Base-by-base conservation (phyloP, 1,140 invertebrate species). In the Drosophila serrata region DNA sequence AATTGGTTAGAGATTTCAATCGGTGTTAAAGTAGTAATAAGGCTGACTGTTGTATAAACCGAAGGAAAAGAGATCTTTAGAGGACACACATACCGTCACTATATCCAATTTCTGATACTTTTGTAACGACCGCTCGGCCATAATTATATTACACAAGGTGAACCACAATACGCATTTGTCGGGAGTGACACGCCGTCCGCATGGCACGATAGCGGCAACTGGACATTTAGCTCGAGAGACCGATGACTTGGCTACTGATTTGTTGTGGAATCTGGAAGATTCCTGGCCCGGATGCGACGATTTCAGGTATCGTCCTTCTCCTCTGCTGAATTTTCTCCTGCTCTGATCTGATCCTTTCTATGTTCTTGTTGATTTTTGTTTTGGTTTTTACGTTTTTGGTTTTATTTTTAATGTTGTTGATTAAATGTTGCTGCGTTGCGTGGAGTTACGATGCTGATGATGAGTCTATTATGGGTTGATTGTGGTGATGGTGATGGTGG, bases 111-210 rank as follows among this genome's bases (percentile, higher is more conserved):
- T 92, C 76, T 92, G 76, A 90, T 92, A 90, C 75, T 92, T 92
- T 84, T 78, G 80, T 85, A 92, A 92, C 90, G 87, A 92, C 91
- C 92, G 81, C 92, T 93, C 90, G 92, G 92, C 92, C 92, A 93
- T 93, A 93, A 91, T 92, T 92, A 91, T 92, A 84, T 92, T 93
- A 93, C 81, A 92, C 92, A 92, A 91, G 80, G 84, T 92, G 88
- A 81, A 92, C 92, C 82, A 81, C 82, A 91, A 92, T 92, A 92
- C 90, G 81, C 92, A 93, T 93, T 93, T 92, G 91, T 92, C 90
- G 79, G 75, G 77, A 91, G 81, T 91, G 88, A 91, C 87, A 91
- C 82, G 82, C 90, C 81, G 92, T 90, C 79, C 86, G 82, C 91
- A 92, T 91, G 82, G 86, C 79, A 88, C 85, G 79, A 81, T 70